These are phyloP conservation scores for Drosophila leontia DNA, from an alignment of 1,140 invertebrate species.

Conservation along the genomic window DNA sequence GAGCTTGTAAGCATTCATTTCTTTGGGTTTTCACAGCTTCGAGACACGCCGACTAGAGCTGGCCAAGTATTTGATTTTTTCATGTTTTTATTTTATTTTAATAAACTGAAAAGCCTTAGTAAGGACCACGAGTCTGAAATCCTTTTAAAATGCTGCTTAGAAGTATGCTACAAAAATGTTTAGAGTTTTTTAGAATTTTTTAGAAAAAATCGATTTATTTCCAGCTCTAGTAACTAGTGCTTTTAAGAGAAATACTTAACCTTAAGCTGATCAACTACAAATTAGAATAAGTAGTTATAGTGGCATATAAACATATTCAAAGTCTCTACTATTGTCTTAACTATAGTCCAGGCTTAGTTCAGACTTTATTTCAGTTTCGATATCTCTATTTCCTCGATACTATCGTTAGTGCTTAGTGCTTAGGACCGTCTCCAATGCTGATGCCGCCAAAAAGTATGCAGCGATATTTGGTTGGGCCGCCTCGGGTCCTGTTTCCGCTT, in stretches of 20 bases:
- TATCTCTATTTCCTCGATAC: background rate
- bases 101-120: background rate
- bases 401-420: background rate
- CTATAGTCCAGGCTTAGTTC: background rate
- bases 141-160: too few relatives aligned
- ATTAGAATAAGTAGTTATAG: too few relatives aligned
- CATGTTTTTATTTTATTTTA: too few relatives aligned
- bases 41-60: constrained; percentile 7
- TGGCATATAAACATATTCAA: too few relatives aligned
- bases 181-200: too few relatives aligned
- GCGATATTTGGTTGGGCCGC: constrained; percentile 35
- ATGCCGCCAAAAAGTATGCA: constrained; percentile 47
- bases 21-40: constrained; percentile 2
- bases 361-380: too few relatives aligned
- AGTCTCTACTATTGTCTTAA: background rate
- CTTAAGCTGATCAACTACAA: too few relatives aligned
- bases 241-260: too few relatives aligned
- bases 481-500: constrained; percentile 13
- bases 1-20: constrained; percentile 69
- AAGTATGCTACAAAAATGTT: background rate
- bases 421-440: constrained; percentile 25
- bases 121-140: background rate
- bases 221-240: too few relatives aligned
- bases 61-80: background rate
- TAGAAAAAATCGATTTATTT: too few relatives aligned